Conservation (phyloP, 1,140 invertebrate genomes). For the Heliothis virescens region DNA sequence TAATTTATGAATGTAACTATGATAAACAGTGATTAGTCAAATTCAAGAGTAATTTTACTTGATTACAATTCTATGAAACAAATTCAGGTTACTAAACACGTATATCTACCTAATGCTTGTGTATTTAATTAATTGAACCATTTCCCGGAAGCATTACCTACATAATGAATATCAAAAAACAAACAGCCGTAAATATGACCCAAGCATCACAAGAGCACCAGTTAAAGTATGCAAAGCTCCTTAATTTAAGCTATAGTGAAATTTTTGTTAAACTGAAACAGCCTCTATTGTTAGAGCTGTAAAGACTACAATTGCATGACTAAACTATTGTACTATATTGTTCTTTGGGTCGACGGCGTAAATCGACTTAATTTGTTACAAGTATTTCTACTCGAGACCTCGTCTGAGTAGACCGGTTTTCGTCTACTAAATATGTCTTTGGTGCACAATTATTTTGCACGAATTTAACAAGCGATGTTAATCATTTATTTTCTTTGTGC, state of each 20-base stretch:
- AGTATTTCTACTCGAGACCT: slow-evolving; percentile 34
- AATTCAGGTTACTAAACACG: not conserved
- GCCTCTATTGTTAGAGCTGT: not conserved
- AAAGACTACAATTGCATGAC: not conserved
- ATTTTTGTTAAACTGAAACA: not conserved
- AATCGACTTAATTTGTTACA: slow-evolving; percentile 38
- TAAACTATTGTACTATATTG: not conserved
- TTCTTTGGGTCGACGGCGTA: slow-evolving; percentile 27
- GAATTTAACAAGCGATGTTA: not conserved
- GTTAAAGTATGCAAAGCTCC: slow-evolving; percentile 34
- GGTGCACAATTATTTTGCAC: not conserved
- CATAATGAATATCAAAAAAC: not conserved
- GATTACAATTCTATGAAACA: not conserved
- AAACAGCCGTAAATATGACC: slow-evolving; percentile 26
- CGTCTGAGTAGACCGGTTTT: slow-evolving; percentile 12
- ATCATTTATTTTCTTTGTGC: not conserved
- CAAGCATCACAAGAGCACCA: slow-evolving; percentile 17
- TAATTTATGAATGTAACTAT: too few relatives aligned
- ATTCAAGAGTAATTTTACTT: too few relatives aligned
- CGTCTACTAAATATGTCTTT: slow-evolving; percentile 15
- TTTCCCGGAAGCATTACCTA: not conserved
- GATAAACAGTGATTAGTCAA: too few relatives aligned
- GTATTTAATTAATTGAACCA: slow-evolving; percentile 8
- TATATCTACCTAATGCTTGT: too few relatives aligned
- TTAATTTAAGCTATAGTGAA: slow-evolving; percentile 9